phyloP scores from a whole-genome alignment of 2,113 vertebrate species.

The Upupa epops region DNA sequence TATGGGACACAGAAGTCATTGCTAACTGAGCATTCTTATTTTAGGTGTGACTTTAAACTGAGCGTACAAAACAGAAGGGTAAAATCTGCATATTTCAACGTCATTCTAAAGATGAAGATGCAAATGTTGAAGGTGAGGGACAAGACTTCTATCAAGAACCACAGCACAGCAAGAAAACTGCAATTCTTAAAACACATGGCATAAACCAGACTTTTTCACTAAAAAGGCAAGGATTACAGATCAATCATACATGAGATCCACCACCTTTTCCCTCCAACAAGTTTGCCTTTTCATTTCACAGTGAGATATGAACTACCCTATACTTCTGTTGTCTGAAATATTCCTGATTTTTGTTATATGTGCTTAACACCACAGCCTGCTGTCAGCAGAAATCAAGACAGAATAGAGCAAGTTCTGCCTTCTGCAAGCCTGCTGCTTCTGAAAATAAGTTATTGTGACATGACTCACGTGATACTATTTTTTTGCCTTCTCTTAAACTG shows the following conservation, averaged over 20 bases:
- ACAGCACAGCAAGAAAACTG: not conserved
- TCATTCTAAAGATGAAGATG: not conserved
- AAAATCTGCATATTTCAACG: not conserved
- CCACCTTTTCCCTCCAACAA: not conserved
- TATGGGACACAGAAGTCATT: not conserved
- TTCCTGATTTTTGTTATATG: slow-evolving; percentile 30
- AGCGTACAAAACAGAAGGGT: not conserved
- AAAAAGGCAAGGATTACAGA: not conserved
- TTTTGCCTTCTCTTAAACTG: not conserved
- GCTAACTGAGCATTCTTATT: not conserved
- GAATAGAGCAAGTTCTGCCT: slow-evolving; percentile 59
- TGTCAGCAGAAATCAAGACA: slow-evolving; percentile 63
- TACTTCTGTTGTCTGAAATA: slow-evolving; percentile 48
- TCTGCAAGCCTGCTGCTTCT: slow-evolving; percentile 60
- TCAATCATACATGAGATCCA: not conserved
- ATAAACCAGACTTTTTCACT: not conserved
- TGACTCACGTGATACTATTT: slow-evolving; percentile 11
- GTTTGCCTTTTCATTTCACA: not conserved
- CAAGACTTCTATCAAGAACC: not conserved
- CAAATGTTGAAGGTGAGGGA: not conserved
- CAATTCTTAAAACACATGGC: not conserved
- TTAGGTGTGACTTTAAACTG: not conserved
- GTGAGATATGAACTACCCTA: not conserved
- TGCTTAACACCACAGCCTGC: slow-evolving; percentile 63
- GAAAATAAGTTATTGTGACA: slow-evolving; percentile 68